These are phyloP conservation scores for Calidris pygmaea DNA, from an alignment of 2,113 vertebrate species.

Conservation along the genomic window DNA sequence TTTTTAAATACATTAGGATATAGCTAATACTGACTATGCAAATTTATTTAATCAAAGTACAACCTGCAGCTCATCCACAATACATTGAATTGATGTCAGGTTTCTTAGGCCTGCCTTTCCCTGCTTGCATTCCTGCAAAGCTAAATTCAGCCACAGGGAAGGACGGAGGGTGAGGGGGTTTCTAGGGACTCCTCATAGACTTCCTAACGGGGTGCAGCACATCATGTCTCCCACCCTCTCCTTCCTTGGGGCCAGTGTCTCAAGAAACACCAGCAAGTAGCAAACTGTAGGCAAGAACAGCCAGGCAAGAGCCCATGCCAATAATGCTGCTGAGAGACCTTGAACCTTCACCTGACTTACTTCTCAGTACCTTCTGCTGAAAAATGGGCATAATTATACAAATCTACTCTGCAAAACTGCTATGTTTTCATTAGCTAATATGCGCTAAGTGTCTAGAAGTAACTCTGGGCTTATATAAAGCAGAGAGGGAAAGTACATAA, in stretches of 20 bases:
- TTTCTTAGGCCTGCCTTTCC: neutral
- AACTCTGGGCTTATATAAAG: neutral
- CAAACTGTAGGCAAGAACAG: neutral
- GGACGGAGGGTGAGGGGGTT: neutral
- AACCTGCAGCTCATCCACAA: neutral
- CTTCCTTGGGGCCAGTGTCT: neutral
- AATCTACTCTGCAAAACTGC: neutral
- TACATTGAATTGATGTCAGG: neutral
- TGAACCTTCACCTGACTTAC: neutral
- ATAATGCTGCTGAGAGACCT: neutral
- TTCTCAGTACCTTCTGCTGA: neutral
- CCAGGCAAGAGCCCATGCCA: neutral
- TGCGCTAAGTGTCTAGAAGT: neutral
- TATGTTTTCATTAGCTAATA: neutral
- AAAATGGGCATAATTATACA: neutral
- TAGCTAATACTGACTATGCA: slow-evolving; percentile 27
- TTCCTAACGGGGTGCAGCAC: neutral
- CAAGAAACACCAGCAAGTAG: neutral
- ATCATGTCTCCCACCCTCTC: neutral
- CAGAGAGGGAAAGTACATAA: too few relatives aligned
- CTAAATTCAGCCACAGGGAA: neutral
- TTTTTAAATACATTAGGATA: slow-evolving; percentile 13
- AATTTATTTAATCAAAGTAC: slow-evolving; percentile 4
- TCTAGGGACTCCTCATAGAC: neutral
- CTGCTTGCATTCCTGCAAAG: neutral